A percentile compares a stretch with the other conserved stretches of the same genome.
Conservation (phyloP, 2,888 invertebrate species). For the Platycheirus rosarum region DNA sequence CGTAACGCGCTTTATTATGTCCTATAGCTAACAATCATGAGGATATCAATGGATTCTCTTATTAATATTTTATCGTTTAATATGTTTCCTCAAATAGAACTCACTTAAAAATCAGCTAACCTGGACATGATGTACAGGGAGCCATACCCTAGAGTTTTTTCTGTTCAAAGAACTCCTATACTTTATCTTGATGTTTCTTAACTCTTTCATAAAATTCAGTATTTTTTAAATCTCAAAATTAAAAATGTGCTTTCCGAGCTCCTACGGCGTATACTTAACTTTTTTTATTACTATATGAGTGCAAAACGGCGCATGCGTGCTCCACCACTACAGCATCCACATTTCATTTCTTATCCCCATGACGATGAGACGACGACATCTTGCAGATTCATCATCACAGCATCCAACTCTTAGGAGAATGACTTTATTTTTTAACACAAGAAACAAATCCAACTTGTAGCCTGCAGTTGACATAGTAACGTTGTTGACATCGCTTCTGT, state of each 20-base stretch:
- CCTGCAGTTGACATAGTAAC: constrained; percentile 64
- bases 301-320: constrained; percentile 39
- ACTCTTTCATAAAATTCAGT: too few relatives aligned
- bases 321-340: constrained; percentile 58
- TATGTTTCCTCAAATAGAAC: too few relatives aligned
- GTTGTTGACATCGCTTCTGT: constrained; percentile 52
- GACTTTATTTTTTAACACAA: constrained; percentile 45
- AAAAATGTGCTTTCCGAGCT: constrained; percentile 39
- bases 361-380: constrained; percentile 38
- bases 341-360: constrained; percentile 2
- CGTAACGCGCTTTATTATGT: too few relatives aligned
- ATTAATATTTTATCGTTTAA: too few relatives aligned
- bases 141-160: too few relatives aligned
- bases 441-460: constrained; percentile 66
- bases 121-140: too few relatives aligned
- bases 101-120: too few relatives aligned
- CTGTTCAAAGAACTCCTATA: too few relatives aligned
- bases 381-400: constrained; percentile 51
- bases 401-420: constrained; percentile 57
- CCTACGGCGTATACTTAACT: constrained; percentile 37
- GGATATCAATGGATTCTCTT: too few relatives aligned
- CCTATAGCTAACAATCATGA: too few relatives aligned
- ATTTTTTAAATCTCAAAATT: too few relatives aligned
- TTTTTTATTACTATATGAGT: constrained; percentile 1
- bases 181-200: too few relatives aligned